A percentile compares a stretch with the other conserved stretches of the same genome.
Evolutionary conservation across 1,140 invertebrate genomes (phyloP).

Genomic region (Lepidurus couesii): DNA sequence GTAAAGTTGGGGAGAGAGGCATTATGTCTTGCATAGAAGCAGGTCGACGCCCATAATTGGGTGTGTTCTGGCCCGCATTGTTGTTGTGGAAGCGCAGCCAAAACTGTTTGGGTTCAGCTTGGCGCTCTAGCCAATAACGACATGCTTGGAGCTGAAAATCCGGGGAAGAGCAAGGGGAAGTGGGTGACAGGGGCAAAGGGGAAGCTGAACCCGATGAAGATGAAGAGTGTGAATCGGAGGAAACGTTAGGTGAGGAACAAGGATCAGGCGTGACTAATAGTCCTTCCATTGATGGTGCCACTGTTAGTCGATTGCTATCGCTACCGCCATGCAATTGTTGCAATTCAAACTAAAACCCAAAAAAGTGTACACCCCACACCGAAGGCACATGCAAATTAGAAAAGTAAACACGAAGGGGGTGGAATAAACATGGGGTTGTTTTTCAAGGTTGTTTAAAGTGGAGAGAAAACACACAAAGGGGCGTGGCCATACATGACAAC

Average conservation of each 20-base stretch:
- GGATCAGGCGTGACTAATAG: background rate
- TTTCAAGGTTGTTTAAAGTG: background rate
- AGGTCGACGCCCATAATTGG: background rate
- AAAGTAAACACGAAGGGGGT: background rate
- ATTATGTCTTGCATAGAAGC: background rate
- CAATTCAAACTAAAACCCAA: slow-evolving; percentile 3
- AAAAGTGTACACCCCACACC: background rate
- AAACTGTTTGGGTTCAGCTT: too few species aligned
- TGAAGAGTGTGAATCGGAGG: background rate
- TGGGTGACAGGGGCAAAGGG: slow-evolving; percentile 3
- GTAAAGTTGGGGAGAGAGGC: slow-evolving; percentile 4
- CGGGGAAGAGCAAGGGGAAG: background rate
- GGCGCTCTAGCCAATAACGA: background rate
- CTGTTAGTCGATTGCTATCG: background rate
- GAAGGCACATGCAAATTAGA: slow-evolving; percentile 10
- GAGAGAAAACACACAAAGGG: background rate
- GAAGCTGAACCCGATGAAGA: background rate
- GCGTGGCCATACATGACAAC: background rate
- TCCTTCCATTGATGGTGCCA: background rate
- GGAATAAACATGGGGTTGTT: background rate
- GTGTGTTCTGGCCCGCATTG: background rate
- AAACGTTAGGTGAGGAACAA: background rate
- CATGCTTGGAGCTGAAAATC: background rate
- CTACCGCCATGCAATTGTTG: slow-evolving; percentile 3
- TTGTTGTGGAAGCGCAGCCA: background rate